phyloP scores from a whole-genome alignment of 2,113 vertebrate genomes.

The Aleadryas rufinucha region DNA sequence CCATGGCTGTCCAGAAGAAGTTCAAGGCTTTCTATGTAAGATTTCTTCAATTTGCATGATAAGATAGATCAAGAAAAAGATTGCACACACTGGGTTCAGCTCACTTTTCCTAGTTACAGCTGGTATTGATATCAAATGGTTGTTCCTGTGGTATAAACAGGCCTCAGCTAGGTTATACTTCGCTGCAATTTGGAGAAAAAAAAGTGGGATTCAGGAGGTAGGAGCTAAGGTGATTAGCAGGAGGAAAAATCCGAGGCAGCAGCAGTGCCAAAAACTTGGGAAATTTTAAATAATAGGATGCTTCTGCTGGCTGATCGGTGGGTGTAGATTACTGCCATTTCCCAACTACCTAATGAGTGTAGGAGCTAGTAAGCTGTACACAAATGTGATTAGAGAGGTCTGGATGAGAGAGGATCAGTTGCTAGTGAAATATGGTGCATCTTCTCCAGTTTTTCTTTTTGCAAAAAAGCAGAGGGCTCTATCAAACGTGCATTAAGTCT shows the following conservation, averaged over 20 bases:
- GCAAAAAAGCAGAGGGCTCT: background rate
- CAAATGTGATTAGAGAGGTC: background rate
- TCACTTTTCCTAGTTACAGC: background rate
- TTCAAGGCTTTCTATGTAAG: constrained; percentile 92
- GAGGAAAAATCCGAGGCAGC: background rate
- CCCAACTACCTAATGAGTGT: background rate
- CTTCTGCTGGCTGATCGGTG: background rate
- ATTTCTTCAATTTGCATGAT: background rate
- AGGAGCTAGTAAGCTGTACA: background rate
- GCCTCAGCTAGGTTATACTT: background rate
- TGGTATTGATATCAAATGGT: background rate
- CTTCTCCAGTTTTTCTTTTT: background rate
- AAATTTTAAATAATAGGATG: background rate
- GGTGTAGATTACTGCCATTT: background rate
- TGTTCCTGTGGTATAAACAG: background rate
- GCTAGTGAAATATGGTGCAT: background rate
- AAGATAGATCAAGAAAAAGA: background rate
- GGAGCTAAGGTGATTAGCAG: background rate
- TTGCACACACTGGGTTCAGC: background rate
- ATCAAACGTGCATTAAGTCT: background rate
- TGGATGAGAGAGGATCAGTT: background rate
- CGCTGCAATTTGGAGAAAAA: background rate
- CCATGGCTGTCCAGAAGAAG: constrained; percentile 90
- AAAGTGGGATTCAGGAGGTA: background rate
- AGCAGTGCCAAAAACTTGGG: background rate